Evolutionary conservation across 1,140 invertebrate species (phyloP), one percentile per base, ranked within the genome.

Genomic region (Drosophila ercepeae): DNA sequence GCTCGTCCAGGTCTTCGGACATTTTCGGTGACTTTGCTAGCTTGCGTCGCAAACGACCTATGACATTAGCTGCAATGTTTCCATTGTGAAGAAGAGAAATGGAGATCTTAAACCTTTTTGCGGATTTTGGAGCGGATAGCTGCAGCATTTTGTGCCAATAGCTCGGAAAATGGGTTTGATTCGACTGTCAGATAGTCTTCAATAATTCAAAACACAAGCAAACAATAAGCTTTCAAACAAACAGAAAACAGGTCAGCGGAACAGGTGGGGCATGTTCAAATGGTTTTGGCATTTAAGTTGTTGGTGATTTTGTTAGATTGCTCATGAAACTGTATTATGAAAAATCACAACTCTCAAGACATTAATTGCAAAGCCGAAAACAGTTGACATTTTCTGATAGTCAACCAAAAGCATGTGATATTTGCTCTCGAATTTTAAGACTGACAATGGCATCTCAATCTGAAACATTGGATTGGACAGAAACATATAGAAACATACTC

Each of bases 1-100:
- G 73, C 45, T 86, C 81, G 59, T 86, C 81, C 72, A 86, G 82
- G 59, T 86, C 81, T 73, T 86, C 81, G 73, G 81, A 86, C 81
- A 86, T 86, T 60, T 57, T 74, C 53, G 55, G 9, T 27, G 69
- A 51, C 57, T 63, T 59, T 57, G 25, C 61, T 36, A 72, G 54
- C 14, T 69, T 78, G 61, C 76, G 76, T 51, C 69, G 81, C 25
- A 86, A 70, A 61, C 81, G 77, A 59, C 82, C 65, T 81, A 86
- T 76, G 76, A 88, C 81, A 86, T 86, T 81, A 82, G 82, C 82
- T 86, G 82, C 34, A 75, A 75, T 16, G 72, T 75, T 21, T 65
- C 44, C 34, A 45, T 53, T 52, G 29, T 42, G 34, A 25, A 63
- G 49, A 46, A 64, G 51, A 76, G 32, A 69, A 25, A 41, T 41